Evolutionary conservation across 2,888 invertebrate species (phyloP).

Genomic region (Rotaria macrura): DNA sequence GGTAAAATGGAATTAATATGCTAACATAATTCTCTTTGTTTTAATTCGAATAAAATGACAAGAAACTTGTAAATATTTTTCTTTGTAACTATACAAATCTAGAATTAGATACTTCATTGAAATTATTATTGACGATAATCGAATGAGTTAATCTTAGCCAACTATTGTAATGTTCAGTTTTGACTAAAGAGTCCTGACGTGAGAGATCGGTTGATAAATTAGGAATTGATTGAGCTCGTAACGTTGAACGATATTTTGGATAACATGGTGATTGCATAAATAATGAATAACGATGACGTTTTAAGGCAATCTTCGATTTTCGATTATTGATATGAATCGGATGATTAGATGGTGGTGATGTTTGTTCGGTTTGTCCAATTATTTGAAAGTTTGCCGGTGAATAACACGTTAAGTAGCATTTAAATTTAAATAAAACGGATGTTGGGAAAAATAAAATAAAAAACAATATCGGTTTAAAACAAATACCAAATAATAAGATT

Average conservation of each 20-base stretch:
- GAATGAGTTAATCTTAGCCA: neutral
- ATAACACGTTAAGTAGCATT: neutral
- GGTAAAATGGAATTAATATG: too few species aligned
- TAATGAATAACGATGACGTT: neutral
- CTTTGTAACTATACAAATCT: too few species aligned
- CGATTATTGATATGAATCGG: neutral
- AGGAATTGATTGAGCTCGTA: neutral
- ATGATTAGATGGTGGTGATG: neutral
- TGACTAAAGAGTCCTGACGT: neutral
- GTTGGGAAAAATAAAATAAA: slow-evolving; percentile 2
- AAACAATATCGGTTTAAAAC: neutral
- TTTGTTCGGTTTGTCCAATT: neutral
- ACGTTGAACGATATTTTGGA: neutral
- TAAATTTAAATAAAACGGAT: neutral
- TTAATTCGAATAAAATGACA: neutral
- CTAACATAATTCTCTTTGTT: neutral
- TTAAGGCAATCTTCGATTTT: neutral
- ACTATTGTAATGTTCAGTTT: neutral
- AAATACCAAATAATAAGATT: neutral
- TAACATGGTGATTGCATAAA: neutral
- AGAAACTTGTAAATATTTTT: neutral
- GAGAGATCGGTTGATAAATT: neutral
- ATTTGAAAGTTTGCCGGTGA: neutral
- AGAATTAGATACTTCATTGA: too few species aligned
- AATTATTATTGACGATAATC: neutral